Conservation (phyloP, 2,113 vertebrate species). For the Charadrius vociferus region DNA sequence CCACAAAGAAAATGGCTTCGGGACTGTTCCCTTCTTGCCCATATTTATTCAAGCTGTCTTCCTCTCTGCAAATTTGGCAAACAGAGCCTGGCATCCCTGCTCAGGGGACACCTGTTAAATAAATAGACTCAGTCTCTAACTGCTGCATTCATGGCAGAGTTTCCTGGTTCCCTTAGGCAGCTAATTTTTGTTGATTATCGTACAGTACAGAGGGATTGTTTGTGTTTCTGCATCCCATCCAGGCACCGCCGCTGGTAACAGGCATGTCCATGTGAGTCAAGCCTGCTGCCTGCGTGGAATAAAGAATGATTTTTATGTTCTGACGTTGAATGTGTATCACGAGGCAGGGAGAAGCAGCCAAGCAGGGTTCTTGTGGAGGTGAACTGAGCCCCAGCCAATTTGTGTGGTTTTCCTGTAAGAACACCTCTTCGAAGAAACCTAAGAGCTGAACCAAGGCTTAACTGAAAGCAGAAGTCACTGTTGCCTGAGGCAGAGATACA, state of each 20-base stretch:
- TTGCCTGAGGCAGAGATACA: neutral
- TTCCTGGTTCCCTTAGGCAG: slow-evolving; percentile 53
- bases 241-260: neutral
- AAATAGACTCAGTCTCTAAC: slow-evolving; percentile 61
- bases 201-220: slow-evolving; percentile 50
- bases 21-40: slow-evolving; percentile 1
- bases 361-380: neutral
- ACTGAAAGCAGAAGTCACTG: neutral
- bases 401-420: neutral
- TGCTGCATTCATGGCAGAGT: slow-evolving; percentile 52
- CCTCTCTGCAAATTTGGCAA: slow-evolving; percentile 46
- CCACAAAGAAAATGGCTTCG: slow-evolving; percentile 17
- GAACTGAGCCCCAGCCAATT: neutral
- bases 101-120: slow-evolving; percentile 65
- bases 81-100: slow-evolving; percentile 42
- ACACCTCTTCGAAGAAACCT: accelerated
- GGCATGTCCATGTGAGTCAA: neutral
- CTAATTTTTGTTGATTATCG: slow-evolving; percentile 56
- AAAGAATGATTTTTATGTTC: neutral
- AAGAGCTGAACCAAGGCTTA: neutral
- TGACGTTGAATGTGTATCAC: neutral
- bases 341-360: neutral
- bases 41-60: slow-evolving; percentile 54
- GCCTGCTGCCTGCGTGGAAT: neutral
- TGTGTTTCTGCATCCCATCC: slow-evolving; percentile 3